phyloP scores from a whole-genome alignment of 92 coral and sea anemone species.

The Porites rus region DNA sequence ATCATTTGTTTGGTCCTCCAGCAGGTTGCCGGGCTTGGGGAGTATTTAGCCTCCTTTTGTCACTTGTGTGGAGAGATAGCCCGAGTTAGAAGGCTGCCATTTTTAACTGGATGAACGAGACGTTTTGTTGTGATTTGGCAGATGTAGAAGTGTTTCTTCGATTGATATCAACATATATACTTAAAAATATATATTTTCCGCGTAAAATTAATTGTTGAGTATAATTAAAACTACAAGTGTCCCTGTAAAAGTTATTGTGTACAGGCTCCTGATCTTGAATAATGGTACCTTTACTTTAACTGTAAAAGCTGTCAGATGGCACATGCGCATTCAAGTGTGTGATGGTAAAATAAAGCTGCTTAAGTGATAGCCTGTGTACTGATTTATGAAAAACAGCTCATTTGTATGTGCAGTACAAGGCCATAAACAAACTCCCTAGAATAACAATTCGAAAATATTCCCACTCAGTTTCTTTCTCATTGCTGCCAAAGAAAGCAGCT shows the following conservation, averaged over 20 bases:
- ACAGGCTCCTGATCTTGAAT: too few relatives aligned
- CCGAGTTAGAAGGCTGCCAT: too few relatives aligned
- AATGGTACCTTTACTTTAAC: not conserved
- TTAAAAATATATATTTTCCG: not conserved
- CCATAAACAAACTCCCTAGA: too few relatives aligned
- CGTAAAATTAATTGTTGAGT: slow-evolving; percentile 10
- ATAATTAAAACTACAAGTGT: slow-evolving; percentile 12
- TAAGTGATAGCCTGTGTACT: not conserved
- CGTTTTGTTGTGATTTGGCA: not conserved
- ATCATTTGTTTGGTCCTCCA: too few relatives aligned
- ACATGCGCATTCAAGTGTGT: not conserved
- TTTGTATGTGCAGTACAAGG: too few relatives aligned
- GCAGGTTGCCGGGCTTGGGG: too few relatives aligned
- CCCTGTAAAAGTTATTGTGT: slow-evolving; percentile 4
- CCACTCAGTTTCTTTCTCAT: too few relatives aligned
- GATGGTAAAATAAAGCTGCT: slow-evolving; percentile 13
- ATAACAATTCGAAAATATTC: too few relatives aligned
- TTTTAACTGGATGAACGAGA: not conserved
- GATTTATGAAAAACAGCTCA: too few relatives aligned
- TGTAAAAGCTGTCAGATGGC: not conserved
- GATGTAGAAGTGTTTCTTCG: not conserved
- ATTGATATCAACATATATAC: not conserved
- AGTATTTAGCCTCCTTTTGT: not conserved
- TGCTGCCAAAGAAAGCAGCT: too few relatives aligned
- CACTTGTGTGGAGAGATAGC: too few relatives aligned